Conservation (phyloP, 1,140 invertebrate genomes). For the Drosophila fuyamai region DNA sequence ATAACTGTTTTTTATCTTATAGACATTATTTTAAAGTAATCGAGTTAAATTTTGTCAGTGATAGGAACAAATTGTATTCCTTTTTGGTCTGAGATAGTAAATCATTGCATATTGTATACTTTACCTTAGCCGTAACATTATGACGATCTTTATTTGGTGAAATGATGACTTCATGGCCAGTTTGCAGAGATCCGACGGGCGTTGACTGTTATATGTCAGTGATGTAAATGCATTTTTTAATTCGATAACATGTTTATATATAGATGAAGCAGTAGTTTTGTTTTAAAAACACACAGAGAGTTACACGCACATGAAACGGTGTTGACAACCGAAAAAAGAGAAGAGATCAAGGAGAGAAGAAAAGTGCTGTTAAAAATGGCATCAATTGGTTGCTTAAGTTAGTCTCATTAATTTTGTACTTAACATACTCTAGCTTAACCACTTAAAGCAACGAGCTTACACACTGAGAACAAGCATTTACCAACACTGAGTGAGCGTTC, state of each 20-base stretch:
- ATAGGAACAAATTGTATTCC: constrained; percentile 20
- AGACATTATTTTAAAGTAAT: constrained; percentile 27
- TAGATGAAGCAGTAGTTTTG: constrained; percentile 43
- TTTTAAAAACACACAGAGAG: constrained; percentile 59
- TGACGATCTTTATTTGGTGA: constrained; percentile 95
- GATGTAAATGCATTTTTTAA: constrained; percentile 66
- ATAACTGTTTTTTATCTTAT: constrained; percentile 29
- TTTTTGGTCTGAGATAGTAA: constrained; percentile 22
- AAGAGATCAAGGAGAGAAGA: constrained; percentile 64
- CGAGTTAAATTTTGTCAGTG: constrained; percentile 22
- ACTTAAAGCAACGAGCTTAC: constrained; percentile 27
- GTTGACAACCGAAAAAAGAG: constrained; percentile 63
- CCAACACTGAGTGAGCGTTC: constrained; percentile 62
- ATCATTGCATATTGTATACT: constrained; percentile 60
- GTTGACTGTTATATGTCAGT: constrained; percentile 89
- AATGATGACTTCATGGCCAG: constrained; percentile 94
- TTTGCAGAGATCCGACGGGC: constrained; percentile 95
- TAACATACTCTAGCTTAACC: constrained; percentile 40
- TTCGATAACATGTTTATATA: constrained; percentile 59
- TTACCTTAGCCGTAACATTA: constrained; percentile 92
- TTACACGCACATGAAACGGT: constrained; percentile 65
- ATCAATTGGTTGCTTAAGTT: constrained; percentile 51
- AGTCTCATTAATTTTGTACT: constrained; percentile 31
- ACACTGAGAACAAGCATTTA: constrained; percentile 56
- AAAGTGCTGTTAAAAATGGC: constrained; percentile 71